Evolutionary conservation across 1,140 invertebrate genomes (phyloP).

Genomic region (Contarinia nasturtii): DNA sequence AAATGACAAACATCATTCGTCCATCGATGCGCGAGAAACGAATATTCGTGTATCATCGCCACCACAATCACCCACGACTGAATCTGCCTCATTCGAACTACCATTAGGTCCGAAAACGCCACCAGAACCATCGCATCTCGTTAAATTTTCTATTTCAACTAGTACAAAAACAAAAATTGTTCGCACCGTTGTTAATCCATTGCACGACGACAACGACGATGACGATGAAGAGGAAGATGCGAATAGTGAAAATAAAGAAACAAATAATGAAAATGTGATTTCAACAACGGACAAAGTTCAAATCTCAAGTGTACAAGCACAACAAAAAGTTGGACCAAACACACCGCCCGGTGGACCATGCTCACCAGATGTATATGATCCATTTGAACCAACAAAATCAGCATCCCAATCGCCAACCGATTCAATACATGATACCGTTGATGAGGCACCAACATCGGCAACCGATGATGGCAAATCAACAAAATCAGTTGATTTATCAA

Average conservation of each 20-base stretch:
- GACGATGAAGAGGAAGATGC: slow-evolving; percentile 20
- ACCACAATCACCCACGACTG: not conserved
- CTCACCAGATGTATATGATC: slow-evolving; percentile 56
- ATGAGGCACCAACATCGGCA: not conserved
- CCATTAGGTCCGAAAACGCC: slow-evolving; percentile 46
- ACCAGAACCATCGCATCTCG: slow-evolving; percentile 39
- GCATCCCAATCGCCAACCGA: slow-evolving; percentile 21
- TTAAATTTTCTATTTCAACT: slow-evolving; percentile 42
- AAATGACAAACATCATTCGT: not conserved
- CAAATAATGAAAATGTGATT: slow-evolving; percentile 7
- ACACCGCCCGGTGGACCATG: slow-evolving; percentile 23
- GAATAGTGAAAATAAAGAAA: slow-evolving; percentile 22
- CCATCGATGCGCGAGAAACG: not conserved
- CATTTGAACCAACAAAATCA: slow-evolving; percentile 71
- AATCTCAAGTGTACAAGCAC: slow-evolving; percentile 1
- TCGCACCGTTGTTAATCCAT: slow-evolving; percentile 36
- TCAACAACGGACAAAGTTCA: not conserved
- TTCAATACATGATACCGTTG: not conserved
- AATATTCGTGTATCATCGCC: not conserved
- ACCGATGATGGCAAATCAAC: slow-evolving; percentile 5
- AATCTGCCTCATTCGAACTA: not conserved
- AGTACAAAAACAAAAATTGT: slow-evolving; percentile 33
- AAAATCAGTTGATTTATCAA: slow-evolving; percentile 20
- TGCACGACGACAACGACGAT: slow-evolving; percentile 29
- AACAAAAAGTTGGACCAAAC: slow-evolving; percentile 23